Evolutionary conservation across 92 coral and sea anemone species (phyloP).

Genomic region (Galaxea fascicularis): DNA sequence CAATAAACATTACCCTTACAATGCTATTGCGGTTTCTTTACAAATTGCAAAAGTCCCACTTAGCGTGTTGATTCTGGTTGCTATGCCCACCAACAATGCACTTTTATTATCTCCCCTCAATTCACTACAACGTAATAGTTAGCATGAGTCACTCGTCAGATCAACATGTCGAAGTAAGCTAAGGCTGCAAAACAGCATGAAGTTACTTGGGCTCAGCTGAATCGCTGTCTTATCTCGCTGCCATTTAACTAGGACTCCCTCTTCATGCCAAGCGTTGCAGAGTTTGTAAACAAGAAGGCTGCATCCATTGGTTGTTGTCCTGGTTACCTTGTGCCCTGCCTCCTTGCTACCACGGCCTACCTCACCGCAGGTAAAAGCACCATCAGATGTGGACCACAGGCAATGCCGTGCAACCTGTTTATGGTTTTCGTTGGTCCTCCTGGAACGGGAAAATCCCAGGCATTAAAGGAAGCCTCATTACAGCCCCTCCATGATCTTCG

Average conservation of each 20-base stretch:
- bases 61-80: no score
- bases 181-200: constrained; percentile 54
- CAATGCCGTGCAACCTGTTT: constrained; percentile 7
- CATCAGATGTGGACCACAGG: constrained; percentile 38
- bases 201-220: constrained; percentile 56
- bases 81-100: background rate
- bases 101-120: background rate
- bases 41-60: no score
- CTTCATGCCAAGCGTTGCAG: constrained; percentile 42
- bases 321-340: constrained; percentile 56
- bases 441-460: constrained; percentile 63
- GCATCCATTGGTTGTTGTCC: constrained; percentile 50
- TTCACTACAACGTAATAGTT: background rate
- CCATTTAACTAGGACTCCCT: constrained; percentile 49
- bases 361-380: constrained; percentile 31
- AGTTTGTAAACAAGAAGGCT: constrained; percentile 44
- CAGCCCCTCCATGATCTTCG: constrained; percentile 41
- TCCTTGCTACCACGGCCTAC: constrained; percentile 47
- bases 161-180: constrained; percentile 6
- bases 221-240: constrained; percentile 47
- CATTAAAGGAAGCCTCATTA: constrained; percentile 45
- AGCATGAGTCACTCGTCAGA: background rate
- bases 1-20: no score
- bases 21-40: no score
- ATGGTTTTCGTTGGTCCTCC: constrained; percentile 47